Percentiles rank a stretch among this genome's conserved stretches.
Conservation (phyloP, 2,797 vertebrate species). For the Sebastes hopkinsi region DNA sequence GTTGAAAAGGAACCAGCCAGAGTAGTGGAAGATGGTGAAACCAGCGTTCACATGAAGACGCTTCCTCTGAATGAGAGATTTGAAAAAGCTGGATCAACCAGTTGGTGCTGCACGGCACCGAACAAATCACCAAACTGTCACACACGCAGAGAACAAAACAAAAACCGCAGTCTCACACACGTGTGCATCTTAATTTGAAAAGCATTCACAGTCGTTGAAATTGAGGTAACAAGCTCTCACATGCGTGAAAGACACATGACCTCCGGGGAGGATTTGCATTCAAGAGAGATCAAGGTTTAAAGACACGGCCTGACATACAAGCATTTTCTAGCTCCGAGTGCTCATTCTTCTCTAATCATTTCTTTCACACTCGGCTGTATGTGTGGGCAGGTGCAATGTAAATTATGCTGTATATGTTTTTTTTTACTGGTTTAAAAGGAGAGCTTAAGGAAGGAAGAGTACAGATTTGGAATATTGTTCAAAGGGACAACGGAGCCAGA, state of each 20-base stretch:
- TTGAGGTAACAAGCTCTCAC: constrained; percentile 25
- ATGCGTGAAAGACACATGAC: constrained; percentile 36
- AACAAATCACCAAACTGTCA: constrained; percentile 31
- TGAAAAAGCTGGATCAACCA: constrained; percentile 54
- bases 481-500: neutral
- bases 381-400: constrained; percentile 27
- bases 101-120: constrained; percentile 26
- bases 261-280: constrained; percentile 59
- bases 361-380: constrained; percentile 24
- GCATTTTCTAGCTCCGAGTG: constrained; percentile 2
- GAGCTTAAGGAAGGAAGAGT: constrained; percentile 4
- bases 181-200: neutral
- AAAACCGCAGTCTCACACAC: neutral
- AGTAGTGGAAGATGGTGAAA: constrained; percentile 34
- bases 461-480: neutral
- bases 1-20: constrained; percentile 2
- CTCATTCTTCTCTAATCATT: constrained; percentile 32
- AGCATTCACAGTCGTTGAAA: neutral
- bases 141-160: constrained; percentile 21
- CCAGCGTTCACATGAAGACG: constrained; percentile 2
- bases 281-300: constrained; percentile 35
- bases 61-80: constrained; percentile 16
- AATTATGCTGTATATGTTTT: neutral
- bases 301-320: constrained; percentile 19
- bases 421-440: neutral